phyloP scores from a whole-genome alignment of 2,797 vertebrate genomes.

The Anomalospiza imberbis region DNA sequence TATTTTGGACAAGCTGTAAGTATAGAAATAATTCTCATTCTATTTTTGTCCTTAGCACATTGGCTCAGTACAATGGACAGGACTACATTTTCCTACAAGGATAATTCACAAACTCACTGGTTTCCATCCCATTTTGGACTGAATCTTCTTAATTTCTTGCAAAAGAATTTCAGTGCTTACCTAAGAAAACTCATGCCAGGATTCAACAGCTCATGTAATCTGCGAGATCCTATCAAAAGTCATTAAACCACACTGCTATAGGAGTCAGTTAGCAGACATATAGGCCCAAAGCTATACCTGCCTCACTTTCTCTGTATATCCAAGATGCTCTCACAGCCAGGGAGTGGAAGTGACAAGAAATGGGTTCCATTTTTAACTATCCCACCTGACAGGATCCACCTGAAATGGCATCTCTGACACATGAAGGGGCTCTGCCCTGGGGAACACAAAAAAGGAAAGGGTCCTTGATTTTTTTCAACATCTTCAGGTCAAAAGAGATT shows the following conservation, averaged over 20 bases:
- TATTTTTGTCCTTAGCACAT: not conserved
- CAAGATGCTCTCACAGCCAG: not conserved
- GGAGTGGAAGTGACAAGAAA: not conserved
- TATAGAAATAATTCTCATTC: not conserved
- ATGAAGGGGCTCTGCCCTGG: not conserved
- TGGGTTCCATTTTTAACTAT: not conserved
- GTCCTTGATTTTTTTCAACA: not conserved
- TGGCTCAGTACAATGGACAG: not conserved
- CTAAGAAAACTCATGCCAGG: not conserved
- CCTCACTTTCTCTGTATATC: not conserved
- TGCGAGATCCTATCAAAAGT: not conserved
- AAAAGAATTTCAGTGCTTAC: conserved; percentile 2
- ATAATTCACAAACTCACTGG: not conserved
- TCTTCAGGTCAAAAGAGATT: not conserved
- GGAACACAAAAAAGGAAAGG: not conserved
- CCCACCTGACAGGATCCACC: not conserved
- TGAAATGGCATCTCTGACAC: not conserved
- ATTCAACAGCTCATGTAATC: not conserved
- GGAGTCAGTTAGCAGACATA: not conserved
- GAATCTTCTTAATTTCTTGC: not conserved
- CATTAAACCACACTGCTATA: not conserved
- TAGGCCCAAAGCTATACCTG: not conserved
- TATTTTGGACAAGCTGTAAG: not conserved
- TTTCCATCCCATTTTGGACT: not conserved
- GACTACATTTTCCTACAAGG: not conserved